Percentiles rank a stretch among this genome's conserved stretches.
Evolutionary conservation across 2,113 vertebrate species (phyloP).

Genomic region (Sturnus vulgaris): DNA sequence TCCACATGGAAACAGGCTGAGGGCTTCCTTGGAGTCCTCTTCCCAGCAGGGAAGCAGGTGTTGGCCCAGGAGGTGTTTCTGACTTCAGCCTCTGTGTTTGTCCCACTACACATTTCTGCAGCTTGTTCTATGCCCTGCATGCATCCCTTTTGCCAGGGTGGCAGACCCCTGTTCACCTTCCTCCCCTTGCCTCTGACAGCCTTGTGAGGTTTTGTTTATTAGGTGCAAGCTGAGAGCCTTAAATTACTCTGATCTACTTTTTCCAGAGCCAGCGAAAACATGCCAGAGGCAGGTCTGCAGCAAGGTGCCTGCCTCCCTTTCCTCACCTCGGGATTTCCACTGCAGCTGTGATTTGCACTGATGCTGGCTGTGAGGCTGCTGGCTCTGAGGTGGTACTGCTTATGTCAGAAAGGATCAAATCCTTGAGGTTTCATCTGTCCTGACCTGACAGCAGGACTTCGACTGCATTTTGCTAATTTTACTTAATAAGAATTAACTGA

Average conservation of each 20-base stretch:
- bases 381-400: not conserved
- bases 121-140: accelerated
- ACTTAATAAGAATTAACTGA: not conserved
- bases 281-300: not conserved
- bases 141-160: not conserved
- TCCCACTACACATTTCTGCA: not conserved
- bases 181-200: not conserved
- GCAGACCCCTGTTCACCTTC: not conserved
- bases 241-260: not conserved
- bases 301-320: not conserved
- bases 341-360: not conserved
- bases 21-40: not conserved
- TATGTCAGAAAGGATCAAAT: not conserved
- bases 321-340: not conserved
- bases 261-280: not conserved
- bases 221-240: not conserved
- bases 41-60: not conserved
- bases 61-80: not conserved
- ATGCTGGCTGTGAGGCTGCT: not conserved
- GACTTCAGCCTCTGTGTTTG: not conserved
- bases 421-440: not conserved
- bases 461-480: not conserved
- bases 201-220: not conserved
- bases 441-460: not conserved
- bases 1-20: not conserved